Conservation (phyloP, 2,888 invertebrate species). For the Helleia helle region DNA sequence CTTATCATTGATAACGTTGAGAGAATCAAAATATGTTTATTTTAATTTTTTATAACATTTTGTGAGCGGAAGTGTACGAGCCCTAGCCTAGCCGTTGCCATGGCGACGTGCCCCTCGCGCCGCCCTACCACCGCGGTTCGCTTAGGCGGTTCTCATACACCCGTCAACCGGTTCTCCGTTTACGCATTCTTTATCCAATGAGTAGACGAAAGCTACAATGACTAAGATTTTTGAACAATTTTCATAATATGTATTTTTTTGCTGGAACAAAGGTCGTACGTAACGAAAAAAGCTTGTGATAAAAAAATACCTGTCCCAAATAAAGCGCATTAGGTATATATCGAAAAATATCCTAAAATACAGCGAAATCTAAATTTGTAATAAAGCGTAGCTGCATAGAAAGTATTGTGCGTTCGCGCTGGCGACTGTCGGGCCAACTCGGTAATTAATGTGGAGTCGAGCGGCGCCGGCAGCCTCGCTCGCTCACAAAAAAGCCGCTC, state of each 20-base stretch:
- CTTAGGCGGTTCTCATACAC: no score
- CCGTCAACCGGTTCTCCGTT: slow-evolving; percentile 14
- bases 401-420: slow-evolving; percentile 65
- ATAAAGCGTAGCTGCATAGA: slow-evolving; percentile 54
- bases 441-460: slow-evolving; percentile 69
- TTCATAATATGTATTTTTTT: no score
- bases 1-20: slow-evolving; percentile 12
- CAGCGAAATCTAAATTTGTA: slow-evolving; percentile 24
- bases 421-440: slow-evolving; percentile 46
- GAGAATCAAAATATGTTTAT: neutral
- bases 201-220: neutral
- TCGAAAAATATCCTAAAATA: slow-evolving; percentile 8
- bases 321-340: slow-evolving; percentile 5
- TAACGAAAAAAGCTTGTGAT: no score
- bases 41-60: neutral
- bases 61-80: neutral
- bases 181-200: neutral
- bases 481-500: slow-evolving; percentile 69
- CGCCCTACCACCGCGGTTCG: no score
- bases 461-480: slow-evolving; percentile 57
- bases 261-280: no score
- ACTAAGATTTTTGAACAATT: no score
- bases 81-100: slow-evolving; percentile 47
- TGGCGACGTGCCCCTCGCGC: slow-evolving; percentile 51
- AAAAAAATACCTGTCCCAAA: slow-evolving; percentile 1